Evolutionary conservation across 2,113 vertebrate species (phyloP).

Genomic region (Tonatia bakeri): DNA sequence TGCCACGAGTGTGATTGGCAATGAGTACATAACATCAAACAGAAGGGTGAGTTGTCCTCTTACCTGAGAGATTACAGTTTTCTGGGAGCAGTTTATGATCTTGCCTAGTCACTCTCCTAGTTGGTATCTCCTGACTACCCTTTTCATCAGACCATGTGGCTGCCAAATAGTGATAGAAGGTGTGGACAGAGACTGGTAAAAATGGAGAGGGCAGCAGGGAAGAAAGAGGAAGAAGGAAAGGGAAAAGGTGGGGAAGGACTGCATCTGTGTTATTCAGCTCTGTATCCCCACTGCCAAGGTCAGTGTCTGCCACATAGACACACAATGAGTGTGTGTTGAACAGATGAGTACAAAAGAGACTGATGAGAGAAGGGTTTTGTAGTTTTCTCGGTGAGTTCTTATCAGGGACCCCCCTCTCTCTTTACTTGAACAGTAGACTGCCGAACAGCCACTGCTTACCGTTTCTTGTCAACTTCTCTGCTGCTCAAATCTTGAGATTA

Average conservation of each 20-base stretch:
- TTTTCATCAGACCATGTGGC: not conserved
- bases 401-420: not conserved
- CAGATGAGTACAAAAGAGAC: not conserved
- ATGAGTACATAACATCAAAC: not conserved
- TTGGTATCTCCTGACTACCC: not conserved
- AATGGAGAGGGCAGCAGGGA: not conserved
- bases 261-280: not conserved
- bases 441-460: not conserved
- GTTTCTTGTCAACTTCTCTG: not conserved
- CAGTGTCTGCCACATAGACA: no score
- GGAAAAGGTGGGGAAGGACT: not conserved
- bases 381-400: not conserved
- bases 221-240: not conserved
- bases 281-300: not conserved
- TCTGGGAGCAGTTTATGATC: not conserved
- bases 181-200: not conserved
- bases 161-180: not conserved
- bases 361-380: not conserved
- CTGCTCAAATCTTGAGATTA: not conserved
- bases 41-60: not conserved
- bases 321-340: not conserved
- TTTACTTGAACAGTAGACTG: not conserved
- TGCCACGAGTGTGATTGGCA: fast-evolving
- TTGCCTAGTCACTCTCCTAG: not conserved
- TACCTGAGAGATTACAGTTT: not conserved